Evolutionary conservation across 2,797 vertebrate genomes (phyloP).

Genomic region (Sylvia borin): DNA sequence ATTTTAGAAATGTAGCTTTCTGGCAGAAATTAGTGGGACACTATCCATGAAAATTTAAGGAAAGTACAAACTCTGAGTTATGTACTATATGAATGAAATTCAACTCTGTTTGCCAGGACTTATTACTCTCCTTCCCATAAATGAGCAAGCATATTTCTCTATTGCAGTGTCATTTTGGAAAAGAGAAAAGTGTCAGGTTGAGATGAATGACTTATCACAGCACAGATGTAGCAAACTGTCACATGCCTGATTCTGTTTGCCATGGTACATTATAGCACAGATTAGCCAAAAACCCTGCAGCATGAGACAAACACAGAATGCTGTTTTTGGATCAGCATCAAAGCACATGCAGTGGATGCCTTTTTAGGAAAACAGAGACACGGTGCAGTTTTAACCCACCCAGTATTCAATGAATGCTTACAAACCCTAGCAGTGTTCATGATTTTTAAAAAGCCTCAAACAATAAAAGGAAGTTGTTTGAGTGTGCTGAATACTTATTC

Average conservation of each 20-base stretch:
- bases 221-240: constrained; percentile 7
- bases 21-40: background rate
- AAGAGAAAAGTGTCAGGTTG: constrained; percentile 45
- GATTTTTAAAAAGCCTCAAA: constrained; percentile 33
- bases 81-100: background rate
- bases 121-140: constrained; percentile 8
- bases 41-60: constrained; percentile 8
- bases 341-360: background rate
- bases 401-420: background rate
- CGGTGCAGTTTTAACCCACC: constrained; percentile 20
- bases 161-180: constrained; percentile 50
- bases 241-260: constrained; percentile 31
- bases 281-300: constrained; percentile 47
- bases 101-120: constrained; percentile 10
- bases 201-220: constrained; percentile 35
- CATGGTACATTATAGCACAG: constrained; percentile 11
- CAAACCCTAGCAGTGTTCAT: background rate
- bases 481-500: constrained; percentile 6
- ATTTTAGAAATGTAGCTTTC: constrained; percentile 43
- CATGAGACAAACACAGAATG: constrained; percentile 31
- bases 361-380: constrained; percentile 21
- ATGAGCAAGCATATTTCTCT: constrained; percentile 41
- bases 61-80: background rate
- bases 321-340: background rate
- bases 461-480: background rate